A percentile compares a stretch with the other conserved stretches of the same genome.
Conservation (phyloP, 2,797 vertebrate genomes). For the Tarsius wallacei region DNA sequence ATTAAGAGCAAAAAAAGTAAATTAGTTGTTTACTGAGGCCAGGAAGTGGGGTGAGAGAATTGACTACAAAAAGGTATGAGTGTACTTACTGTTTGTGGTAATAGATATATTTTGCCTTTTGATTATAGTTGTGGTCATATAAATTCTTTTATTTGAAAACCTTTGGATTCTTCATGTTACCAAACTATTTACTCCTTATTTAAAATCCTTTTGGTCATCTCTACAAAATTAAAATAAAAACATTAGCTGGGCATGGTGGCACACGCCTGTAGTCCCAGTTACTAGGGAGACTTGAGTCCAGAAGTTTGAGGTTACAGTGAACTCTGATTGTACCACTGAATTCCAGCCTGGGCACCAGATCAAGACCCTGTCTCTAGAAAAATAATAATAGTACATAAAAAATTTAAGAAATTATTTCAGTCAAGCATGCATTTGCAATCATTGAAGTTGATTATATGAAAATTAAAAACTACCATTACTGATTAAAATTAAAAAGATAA, state of each 20-base stretch:
- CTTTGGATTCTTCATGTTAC: background rate
- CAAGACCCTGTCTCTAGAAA: too few species aligned
- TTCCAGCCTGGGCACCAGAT: too few species aligned
- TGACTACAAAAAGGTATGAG: background rate
- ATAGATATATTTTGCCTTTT: background rate
- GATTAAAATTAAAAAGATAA: background rate
- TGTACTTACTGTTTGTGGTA: background rate
- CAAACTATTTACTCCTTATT: background rate
- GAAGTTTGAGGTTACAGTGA: too few species aligned
- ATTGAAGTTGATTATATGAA: background rate
- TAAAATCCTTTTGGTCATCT: background rate
- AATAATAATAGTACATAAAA: too few species aligned
- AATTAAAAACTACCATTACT: background rate
- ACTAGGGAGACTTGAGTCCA: too few species aligned
- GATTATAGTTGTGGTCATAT: background rate
- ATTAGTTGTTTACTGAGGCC: background rate
- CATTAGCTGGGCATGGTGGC: too few species aligned
- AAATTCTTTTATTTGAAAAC: background rate
- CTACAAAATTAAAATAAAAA: too few species aligned
- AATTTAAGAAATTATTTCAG: too few species aligned
- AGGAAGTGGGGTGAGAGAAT: background rate
- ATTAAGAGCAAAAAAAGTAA: background rate
- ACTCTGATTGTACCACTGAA: too few species aligned
- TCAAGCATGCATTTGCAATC: background rate
- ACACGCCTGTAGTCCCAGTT: too few species aligned